phyloP scores from a whole-genome alignment of 2,888 invertebrate genomes.

The Cerastoderma edule region DNA sequence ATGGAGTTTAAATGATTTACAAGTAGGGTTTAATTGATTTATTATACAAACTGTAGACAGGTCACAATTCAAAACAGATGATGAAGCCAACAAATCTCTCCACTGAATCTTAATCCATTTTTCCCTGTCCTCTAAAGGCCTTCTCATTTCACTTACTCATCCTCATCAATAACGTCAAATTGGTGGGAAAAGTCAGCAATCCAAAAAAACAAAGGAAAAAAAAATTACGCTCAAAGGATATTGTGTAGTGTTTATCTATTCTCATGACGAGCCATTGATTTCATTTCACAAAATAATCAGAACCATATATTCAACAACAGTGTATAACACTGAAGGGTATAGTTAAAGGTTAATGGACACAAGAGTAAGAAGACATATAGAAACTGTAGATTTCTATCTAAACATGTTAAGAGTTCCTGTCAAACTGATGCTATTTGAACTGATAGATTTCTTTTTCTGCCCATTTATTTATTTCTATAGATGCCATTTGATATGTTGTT shows the following conservation, averaged over 20 bases:
- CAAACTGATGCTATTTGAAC: slow-evolving; percentile 16
- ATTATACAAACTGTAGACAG: slow-evolving; percentile 17
- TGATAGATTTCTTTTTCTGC: slow-evolving; percentile 11
- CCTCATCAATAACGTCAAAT: no score
- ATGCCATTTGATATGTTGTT: slow-evolving; percentile 4
- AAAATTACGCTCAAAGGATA: no score
- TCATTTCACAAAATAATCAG: no score
- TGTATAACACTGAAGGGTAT: no score
- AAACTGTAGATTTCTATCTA: slow-evolving; percentile 15
- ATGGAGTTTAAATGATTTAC: slow-evolving; percentile 21
- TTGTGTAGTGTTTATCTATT: no score
- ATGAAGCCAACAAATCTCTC: neutral
- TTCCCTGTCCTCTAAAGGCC: no score
- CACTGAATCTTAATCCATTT: neutral
- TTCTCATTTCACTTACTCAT: no score
- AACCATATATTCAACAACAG: no score
- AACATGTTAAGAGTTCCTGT: slow-evolving; percentile 13
- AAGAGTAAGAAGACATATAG: neutral
- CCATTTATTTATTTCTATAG: neutral
- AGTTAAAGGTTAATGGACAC: slow-evolving; percentile 5
- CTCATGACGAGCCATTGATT: no score
- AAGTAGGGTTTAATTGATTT: slow-evolving; percentile 25
- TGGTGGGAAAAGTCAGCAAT: no score
- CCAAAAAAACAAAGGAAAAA: no score
- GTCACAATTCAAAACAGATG: slow-evolving; percentile 22